phyloP scores from a whole-genome alignment of 2,797 vertebrate species.

The Pteronotus mesoamericanus region DNA sequence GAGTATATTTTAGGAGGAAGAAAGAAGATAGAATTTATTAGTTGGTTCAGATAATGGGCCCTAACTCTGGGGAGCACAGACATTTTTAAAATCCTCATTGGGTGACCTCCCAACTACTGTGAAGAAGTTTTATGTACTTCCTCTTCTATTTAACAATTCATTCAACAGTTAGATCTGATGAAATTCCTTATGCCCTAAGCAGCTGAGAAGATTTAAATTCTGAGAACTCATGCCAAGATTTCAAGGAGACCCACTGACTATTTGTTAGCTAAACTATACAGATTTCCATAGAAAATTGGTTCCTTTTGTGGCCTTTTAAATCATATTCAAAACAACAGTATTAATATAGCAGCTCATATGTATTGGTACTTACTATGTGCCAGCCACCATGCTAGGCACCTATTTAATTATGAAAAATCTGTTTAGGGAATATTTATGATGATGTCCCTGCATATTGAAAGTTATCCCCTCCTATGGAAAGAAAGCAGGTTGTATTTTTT shows the following conservation, averaged over 20 bases:
- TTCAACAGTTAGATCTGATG: background rate
- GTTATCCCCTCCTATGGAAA: background rate
- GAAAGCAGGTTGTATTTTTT: background rate
- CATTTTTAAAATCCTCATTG: slow-evolving; percentile 1
- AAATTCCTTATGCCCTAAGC: background rate
- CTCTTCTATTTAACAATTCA: background rate
- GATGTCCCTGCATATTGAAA: background rate
- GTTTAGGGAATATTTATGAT: background rate
- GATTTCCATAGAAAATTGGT: background rate
- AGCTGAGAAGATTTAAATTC: background rate
- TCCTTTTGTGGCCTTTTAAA: background rate
- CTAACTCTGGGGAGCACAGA: background rate
- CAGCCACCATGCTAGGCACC: background rate
- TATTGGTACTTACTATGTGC: background rate
- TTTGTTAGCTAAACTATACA: background rate
- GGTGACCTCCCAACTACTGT: background rate
- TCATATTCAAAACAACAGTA: background rate
- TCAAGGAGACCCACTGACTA: background rate
- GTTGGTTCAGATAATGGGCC: background rate
- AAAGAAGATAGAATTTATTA: background rate
- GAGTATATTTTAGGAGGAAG: background rate
- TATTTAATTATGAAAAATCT: background rate
- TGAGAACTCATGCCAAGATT: background rate
- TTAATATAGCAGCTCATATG: background rate
- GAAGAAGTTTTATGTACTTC: background rate